Evolutionary conservation across 1,140 invertebrate genomes (phyloP).

Genomic region (Pseudomyrmex sp.): DNA sequence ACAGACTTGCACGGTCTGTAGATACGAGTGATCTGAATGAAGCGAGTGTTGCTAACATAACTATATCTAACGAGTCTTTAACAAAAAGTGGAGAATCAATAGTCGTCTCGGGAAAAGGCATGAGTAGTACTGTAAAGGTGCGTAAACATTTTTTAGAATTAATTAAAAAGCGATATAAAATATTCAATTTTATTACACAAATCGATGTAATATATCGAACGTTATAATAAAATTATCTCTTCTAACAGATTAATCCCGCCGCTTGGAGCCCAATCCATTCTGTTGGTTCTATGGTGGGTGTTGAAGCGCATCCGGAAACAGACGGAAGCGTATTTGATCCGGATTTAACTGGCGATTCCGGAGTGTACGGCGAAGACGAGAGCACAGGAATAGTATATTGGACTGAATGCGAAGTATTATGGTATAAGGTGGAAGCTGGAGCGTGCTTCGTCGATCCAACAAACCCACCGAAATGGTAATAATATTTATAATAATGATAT

Average conservation of each 20-base stretch:
- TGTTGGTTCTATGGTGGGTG: slow-evolving; percentile 91
- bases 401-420: slow-evolving; percentile 91
- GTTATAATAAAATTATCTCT: slow-evolving; percentile 10
- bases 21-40: slow-evolving; percentile 78
- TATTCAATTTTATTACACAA: background rate
- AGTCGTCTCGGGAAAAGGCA: slow-evolving; percentile 82
- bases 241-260: slow-evolving; percentile 88
- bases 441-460: slow-evolving; percentile 89
- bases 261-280: slow-evolving; percentile 94
- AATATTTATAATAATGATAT: background rate
- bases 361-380: slow-evolving; percentile 92
- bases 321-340: slow-evolving; percentile 92
- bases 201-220: background rate
- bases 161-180: background rate
- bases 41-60: slow-evolving; percentile 81
- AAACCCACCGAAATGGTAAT: slow-evolving; percentile 92
- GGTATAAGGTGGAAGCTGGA: slow-evolving; percentile 92
- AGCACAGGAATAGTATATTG: slow-evolving; percentile 88
- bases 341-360: slow-evolving; percentile 88
- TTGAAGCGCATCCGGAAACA: slow-evolving; percentile 92
- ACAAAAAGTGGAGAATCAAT: slow-evolving; percentile 83
- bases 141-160: slow-evolving; percentile 37
- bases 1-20: slow-evolving; percentile 77
- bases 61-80: slow-evolving; percentile 84
- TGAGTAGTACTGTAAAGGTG: slow-evolving; percentile 82